Evolutionary conservation across 2,888 invertebrate species (phyloP).

Genomic region (Parnassius mnemosyne): DNA sequence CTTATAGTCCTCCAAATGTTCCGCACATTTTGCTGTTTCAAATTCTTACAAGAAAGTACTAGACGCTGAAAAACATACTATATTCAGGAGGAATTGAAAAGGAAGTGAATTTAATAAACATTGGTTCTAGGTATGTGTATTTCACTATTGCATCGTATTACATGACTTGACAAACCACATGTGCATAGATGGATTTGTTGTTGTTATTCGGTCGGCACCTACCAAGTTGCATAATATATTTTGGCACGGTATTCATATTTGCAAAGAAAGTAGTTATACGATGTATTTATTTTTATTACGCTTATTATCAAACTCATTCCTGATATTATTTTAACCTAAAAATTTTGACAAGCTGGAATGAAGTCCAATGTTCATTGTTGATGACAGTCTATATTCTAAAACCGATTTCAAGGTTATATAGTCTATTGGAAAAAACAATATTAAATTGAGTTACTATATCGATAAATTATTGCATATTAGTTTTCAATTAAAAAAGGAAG

Average conservation of each 20-base stretch:
- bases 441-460: not conserved
- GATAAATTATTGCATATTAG: not conserved
- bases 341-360: conserved; percentile 60
- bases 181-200: conserved; percentile 70
- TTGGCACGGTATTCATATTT: conserved; percentile 51
- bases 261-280: conserved; percentile 40
- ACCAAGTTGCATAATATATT: conserved; percentile 57
- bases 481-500: not conserved
- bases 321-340: conserved; percentile 64
- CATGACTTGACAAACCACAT: conserved; percentile 74
- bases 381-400: conserved; percentile 48
- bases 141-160: conserved; percentile 69
- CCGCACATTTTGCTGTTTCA: conserved; percentile 72
- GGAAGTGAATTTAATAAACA: conserved; percentile 58
- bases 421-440: conserved; percentile 6
- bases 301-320: conserved; percentile 37
- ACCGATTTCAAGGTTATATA: conserved; percentile 56
- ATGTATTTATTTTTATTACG: conserved; percentile 40
- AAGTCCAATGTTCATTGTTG: conserved; percentile 70
- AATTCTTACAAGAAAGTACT: conserved; percentile 57
- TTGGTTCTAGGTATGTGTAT: conserved; percentile 72
- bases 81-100: conserved; percentile 55
- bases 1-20: conserved; percentile 76
- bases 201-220: conserved; percentile 64
- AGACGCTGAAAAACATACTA: conserved; percentile 64